Percentiles rank a stretch among this genome's conserved stretches.
Conservation (phyloP, 2,888 invertebrate genomes). For the Entomobrya multifasciata region DNA sequence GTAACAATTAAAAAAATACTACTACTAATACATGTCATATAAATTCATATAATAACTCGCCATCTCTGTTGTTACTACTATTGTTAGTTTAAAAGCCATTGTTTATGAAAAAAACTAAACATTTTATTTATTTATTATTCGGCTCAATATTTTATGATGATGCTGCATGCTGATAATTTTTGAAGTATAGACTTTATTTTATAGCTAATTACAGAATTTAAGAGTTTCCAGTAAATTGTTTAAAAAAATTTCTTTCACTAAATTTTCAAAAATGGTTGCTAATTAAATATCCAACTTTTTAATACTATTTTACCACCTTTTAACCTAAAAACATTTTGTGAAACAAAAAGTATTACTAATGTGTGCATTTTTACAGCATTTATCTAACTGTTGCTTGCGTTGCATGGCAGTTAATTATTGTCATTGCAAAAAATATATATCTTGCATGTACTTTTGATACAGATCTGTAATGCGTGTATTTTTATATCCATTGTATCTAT, state of each 20-base stretch:
- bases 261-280: not conserved
- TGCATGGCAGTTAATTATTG: constrained; percentile 64
- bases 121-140: no score
- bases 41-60: no score
- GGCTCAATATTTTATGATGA: not conserved
- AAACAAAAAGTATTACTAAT: not conserved
- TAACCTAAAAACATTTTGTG: not conserved
- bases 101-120: not conserved
- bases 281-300: no score
- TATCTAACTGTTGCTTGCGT: constrained; percentile 47
- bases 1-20: no score
- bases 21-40: no score
- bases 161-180: not conserved
- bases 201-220: no score
- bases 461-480: not conserved
- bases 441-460: constrained; percentile 36
- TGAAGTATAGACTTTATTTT: no score
- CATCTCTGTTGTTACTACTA: no score
- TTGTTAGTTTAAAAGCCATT: not conserved
- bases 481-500: no score
- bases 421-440: constrained; percentile 33
- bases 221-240: no score
- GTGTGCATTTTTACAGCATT: constrained; percentile 5
- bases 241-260: not conserved
- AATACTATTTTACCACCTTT: no score